Conservation (phyloP, 2,113 vertebrate genomes). For the Balaeniceps rex region DNA sequence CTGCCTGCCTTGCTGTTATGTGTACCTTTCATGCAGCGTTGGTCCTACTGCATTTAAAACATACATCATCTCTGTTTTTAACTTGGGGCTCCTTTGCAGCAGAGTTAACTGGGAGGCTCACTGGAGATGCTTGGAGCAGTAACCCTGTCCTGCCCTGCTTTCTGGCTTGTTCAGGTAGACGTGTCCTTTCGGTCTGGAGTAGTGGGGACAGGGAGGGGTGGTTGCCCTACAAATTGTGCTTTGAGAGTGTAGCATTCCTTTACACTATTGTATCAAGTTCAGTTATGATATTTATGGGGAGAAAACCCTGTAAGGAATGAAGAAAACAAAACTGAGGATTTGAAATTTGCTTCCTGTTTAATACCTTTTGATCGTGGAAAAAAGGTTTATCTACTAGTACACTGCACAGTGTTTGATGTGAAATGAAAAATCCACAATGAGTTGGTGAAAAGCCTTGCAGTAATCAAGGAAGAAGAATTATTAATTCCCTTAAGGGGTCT, state of each 20-base stretch:
- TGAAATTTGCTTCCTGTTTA: neutral
- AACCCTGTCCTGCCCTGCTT: neutral
- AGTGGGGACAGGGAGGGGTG: neutral
- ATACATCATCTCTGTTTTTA: neutral
- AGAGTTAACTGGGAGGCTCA: neutral
- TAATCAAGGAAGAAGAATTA: slow-evolving; percentile 14
- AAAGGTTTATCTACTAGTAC: neutral
- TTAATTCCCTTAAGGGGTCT: slow-evolving; percentile 15
- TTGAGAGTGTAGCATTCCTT: neutral
- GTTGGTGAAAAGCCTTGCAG: neutral
- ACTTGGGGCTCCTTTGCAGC: neutral
- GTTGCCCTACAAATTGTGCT: neutral
- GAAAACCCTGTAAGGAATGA: neutral
- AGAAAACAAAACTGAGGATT: neutral
- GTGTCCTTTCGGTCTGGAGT: rapidly evolving
- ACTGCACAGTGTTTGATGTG: neutral
- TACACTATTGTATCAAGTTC: rapidly evolving
- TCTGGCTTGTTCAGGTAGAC: neutral
- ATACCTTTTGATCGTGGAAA: neutral
- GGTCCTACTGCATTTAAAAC: neutral
- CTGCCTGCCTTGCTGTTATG: neutral
- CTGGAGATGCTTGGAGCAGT: neutral
- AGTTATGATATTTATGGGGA: neutral
- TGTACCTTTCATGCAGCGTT: rapidly evolving
- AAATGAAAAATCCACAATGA: neutral